phyloP scores from a whole-genome alignment of 37 sponge, comb jelly and placozoan species.

The Axinella damicornis region DNA sequence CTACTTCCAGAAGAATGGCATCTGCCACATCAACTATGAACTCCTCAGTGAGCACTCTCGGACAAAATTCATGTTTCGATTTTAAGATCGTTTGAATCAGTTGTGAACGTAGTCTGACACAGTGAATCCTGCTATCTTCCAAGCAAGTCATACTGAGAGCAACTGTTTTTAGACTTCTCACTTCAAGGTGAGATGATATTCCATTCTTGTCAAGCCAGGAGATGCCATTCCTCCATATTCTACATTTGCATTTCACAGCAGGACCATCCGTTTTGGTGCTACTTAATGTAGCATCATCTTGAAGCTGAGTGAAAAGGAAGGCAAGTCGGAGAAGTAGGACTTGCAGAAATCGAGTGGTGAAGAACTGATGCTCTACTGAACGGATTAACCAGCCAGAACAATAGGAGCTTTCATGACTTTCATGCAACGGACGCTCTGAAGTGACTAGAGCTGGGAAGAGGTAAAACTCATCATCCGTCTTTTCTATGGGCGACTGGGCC shows the following conservation, averaged over 20 bases:
- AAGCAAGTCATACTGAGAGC: background rate
- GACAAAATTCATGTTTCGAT: no score
- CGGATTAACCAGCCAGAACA: background rate
- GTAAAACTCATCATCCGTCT: background rate
- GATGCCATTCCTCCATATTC: background rate
- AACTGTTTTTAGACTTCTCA: background rate
- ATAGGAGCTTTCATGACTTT: background rate
- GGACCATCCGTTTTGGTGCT: no score
- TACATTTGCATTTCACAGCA: background rate
- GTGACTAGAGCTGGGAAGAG: conserved; percentile 37
- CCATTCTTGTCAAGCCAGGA: background rate
- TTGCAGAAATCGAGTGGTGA: conserved; percentile 37
- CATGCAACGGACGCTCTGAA: background rate
- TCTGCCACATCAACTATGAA: no score
- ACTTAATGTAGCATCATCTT: background rate
- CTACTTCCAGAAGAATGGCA: no score
- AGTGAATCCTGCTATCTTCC: background rate
- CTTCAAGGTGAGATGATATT: background rate
- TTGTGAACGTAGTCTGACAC: background rate
- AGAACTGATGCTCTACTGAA: background rate
- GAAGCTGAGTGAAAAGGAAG: conserved; percentile 3
- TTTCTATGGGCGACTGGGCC: no score
- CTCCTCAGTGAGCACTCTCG: no score
- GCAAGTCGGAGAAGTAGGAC: conserved; percentile 20
- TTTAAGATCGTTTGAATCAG: background rate